Base-by-base conservation (phyloP, 2,888 invertebrate species). In the Trachelus tabidus region DNA sequence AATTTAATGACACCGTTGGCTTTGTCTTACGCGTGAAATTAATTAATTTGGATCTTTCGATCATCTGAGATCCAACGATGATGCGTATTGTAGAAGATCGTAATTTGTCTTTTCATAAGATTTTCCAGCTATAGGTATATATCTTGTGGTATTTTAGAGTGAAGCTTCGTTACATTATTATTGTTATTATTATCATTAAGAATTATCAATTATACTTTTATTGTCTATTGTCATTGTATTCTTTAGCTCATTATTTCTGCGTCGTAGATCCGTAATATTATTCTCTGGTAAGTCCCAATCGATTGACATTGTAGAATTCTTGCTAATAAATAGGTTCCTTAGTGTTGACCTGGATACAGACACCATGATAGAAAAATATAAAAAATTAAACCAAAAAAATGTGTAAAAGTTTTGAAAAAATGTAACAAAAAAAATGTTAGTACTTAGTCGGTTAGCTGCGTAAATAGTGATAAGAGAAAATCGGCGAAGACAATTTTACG, bases 291-390 rank as follows among this genome's bases (percentile, higher is more conserved):
- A 88, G 86, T 79, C 84, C 87, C 85, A 86, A 88, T 89, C 87
- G 79, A 87, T 90, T 89, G 86, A 88, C 88, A 82, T 83, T 80
- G 82, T 80, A 88, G 87, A 86, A 73, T 86, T 88, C 75, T 87
- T 87, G 88, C 83, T 89, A 88, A 87, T 89, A 87, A 90, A 87
- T 88, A 87, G 83, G 87, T 84, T 87, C 88, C 88, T 86, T 85
- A 86, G 87, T 87, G 89, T 89, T 90, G 88, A 89, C 85, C 85
- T 83, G 87, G 86, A 87, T 80, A 88, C 83, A 87, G 87, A 87
- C 84, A 84, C 83, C 80, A 79, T 81, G 78, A 81, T 81, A 77
- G 79, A 80, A 81, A 83, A 85, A 83, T 81, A 77, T 31, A 34
- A 81, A 73, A 83, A 40, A 15, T 15, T 4, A 0, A 40, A 40